A percentile compares a stretch with the other conserved stretches of the same genome.
These are phyloP conservation scores for Drosophila pectinifera DNA, from an alignment of 1,140 invertebrate genomes.

Conservation along the genomic window DNA sequence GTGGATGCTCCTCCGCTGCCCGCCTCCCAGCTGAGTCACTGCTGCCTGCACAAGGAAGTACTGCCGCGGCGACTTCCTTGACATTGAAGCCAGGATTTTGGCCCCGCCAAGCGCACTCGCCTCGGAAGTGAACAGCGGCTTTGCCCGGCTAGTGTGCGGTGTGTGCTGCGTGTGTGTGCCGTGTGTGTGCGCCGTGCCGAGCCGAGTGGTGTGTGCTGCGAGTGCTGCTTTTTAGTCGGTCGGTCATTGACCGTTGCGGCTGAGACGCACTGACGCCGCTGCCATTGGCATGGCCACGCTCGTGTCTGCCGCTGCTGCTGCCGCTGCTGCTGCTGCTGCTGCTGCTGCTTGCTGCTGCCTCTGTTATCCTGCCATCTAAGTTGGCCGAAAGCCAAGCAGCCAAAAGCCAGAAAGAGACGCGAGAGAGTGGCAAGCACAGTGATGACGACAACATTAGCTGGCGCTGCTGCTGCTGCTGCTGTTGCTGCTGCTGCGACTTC, in stretches of 20 bases:
- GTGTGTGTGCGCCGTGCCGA: constrained; percentile 18
- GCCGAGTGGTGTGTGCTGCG: constrained; percentile 28
- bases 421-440: constrained; percentile 33
- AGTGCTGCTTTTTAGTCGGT: constrained; percentile 80
- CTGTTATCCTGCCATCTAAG: constrained; percentile 65
- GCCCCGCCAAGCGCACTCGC: constrained; percentile 49
- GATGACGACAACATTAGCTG: constrained; percentile 71
- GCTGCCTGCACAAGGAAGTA: constrained; percentile 70
- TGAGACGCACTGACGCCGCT: constrained; percentile 80
- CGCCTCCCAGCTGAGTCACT: constrained; percentile 30
- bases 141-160: constrained; percentile 4
- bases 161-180: constrained; percentile 14
- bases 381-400: constrained; percentile 30
- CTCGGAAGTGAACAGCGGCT: constrained; percentile 60
- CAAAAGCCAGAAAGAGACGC: constrained; percentile 5
- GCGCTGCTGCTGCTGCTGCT: constrained; percentile 27
- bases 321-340: constrained; percentile 1
- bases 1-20: background rate
- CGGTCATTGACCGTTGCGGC: constrained; percentile 83
- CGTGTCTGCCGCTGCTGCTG: constrained; percentile 22
- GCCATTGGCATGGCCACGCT: constrained; percentile 67
- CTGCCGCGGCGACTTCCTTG: constrained; percentile 71
- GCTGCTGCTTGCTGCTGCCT: constrained; percentile 8
- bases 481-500: constrained; percentile 10
- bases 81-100: constrained; percentile 81